Conservation (phyloP, 2,888 invertebrate genomes). For the Rotaria magnacalcarata region DNA sequence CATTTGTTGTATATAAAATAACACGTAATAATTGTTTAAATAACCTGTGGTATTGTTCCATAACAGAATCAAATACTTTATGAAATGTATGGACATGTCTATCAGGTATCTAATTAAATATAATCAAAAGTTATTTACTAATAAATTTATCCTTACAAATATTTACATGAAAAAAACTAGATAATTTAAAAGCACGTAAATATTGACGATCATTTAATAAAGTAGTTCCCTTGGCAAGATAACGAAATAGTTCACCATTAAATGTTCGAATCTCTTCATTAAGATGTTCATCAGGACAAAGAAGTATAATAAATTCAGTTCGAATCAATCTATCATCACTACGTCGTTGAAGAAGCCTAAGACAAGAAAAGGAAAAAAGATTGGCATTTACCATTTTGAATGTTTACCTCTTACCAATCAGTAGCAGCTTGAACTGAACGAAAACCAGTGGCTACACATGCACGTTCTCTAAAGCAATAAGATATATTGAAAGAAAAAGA, state of each 20-base stretch:
- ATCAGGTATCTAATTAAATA: not conserved
- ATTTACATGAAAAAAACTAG: not conserved
- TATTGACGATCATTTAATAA: not conserved
- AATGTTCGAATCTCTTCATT: conserved; percentile 21
- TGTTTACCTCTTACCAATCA: conserved; percentile 5
- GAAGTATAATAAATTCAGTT: conserved; percentile 7
- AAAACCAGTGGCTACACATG: conserved; percentile 25
- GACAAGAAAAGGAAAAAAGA: not conserved
- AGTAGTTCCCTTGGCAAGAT: not conserved
- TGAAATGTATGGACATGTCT: not conserved
- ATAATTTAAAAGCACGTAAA: conserved; percentile 25
- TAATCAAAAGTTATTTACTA: not conserved
- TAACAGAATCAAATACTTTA: conserved; percentile 16
- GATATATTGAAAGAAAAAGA: too few relatives aligned
- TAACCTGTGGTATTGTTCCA: not conserved
- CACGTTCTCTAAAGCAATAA: not conserved
- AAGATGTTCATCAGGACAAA: conserved; percentile 26
- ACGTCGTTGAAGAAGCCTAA: not conserved
- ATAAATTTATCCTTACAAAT: not conserved
- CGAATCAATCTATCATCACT: not conserved
- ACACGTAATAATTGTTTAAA: not conserved
- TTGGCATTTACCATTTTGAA: not conserved
- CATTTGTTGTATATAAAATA: not conserved
- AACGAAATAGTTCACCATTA: not conserved
- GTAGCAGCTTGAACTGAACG: not conserved